Evolutionary conservation across 2,797 vertebrate species (phyloP).

Genomic region (Anguilla marmorata): DNA sequence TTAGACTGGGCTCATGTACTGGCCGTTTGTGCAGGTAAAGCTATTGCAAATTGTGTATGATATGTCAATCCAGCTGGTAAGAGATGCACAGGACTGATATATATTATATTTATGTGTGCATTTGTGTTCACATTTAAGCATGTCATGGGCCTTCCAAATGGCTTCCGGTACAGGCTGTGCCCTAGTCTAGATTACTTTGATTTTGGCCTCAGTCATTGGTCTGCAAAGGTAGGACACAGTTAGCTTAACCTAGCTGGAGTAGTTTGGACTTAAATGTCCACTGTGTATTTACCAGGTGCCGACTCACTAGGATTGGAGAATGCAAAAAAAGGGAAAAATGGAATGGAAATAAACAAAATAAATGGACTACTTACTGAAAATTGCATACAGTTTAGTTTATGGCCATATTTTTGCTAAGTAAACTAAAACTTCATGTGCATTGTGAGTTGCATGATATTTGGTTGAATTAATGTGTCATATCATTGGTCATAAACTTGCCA

Average conservation of each 20-base stretch:
- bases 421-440: not conserved
- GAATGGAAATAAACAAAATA: too few species aligned
- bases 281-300: not conserved
- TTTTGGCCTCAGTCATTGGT: not conserved
- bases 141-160: not conserved
- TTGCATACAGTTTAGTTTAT: not conserved
- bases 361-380: not conserved
- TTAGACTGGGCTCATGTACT: constrained; percentile 90
- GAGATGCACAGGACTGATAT: not conserved
- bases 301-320: too few species aligned
- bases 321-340: not conserved
- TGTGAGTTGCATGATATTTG: not conserved
- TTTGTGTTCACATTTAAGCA: constrained; percentile 7
- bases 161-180: not conserved
- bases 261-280: not conserved
- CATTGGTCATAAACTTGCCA: not conserved
- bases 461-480: not conserved
- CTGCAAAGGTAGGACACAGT: not conserved
- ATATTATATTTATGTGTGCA: not conserved
- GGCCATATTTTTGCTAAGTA: not conserved
- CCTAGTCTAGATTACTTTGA: not conserved
- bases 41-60: not conserved
- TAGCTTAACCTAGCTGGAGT: not conserved
- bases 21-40: constrained; percentile 91
- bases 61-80: not conserved